Evolutionary conservation across 2,113 vertebrate species (phyloP).

Genomic region (Chamaetylas fuelleborni): DNA sequence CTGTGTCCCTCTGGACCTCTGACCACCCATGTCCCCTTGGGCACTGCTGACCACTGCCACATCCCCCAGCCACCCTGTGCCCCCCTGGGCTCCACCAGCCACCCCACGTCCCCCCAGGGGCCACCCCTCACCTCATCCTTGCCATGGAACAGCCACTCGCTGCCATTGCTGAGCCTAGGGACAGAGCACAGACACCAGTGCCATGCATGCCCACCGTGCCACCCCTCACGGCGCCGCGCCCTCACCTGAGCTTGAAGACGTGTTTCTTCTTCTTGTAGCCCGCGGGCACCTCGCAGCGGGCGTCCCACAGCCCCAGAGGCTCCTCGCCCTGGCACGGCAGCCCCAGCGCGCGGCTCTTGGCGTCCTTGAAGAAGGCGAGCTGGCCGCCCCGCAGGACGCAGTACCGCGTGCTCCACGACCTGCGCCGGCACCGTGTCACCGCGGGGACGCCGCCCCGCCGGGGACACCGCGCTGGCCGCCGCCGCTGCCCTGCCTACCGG

Average conservation of each 20-base stretch:
- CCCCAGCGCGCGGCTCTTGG: constrained; percentile 85
- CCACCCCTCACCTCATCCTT: constrained; percentile 88
- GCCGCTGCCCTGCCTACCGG: constrained; percentile 70
- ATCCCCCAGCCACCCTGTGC: background rate
- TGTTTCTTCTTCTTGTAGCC: constrained; percentile 98
- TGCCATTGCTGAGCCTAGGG: constrained; percentile 87
- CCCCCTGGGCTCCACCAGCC: background rate
- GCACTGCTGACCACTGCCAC: too few species aligned
- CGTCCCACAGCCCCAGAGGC: constrained; percentile 80
- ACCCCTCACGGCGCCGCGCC: accelerated
- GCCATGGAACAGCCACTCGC: constrained; percentile 94
- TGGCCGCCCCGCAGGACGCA: constrained; percentile 88
- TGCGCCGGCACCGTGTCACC: constrained; percentile 18
- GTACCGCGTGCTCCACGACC: constrained; percentile 94
- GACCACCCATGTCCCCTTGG: background rate
- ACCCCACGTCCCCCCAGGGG: accelerated
- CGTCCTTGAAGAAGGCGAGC: constrained; percentile 89
- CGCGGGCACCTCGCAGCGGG: constrained; percentile 83
- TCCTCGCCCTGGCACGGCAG: constrained; percentile 88
- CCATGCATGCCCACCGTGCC: background rate
- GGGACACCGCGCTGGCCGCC: background rate
- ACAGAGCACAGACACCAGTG: background rate
- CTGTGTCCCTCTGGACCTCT: background rate
- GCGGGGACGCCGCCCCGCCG: accelerated
- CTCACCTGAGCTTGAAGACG: constrained; percentile 90